phyloP scores from a whole-genome alignment of 2,113 vertebrate species.

The Pimephales promelas region DNA sequence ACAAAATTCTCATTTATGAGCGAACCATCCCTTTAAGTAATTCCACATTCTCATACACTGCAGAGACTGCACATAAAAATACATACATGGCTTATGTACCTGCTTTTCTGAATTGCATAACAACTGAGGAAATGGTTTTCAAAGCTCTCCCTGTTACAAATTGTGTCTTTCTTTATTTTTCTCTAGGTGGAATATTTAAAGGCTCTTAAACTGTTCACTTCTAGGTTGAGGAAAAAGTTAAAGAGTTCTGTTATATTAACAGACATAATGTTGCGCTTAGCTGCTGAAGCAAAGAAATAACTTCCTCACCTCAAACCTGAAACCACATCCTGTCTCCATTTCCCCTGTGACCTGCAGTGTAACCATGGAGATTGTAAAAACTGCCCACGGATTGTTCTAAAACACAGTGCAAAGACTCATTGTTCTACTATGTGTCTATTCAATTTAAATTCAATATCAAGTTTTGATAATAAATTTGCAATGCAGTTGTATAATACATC shows the following conservation, averaged over 20 bases:
- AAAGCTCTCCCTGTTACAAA: not conserved
- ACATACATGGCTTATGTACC: not conserved
- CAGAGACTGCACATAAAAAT: not conserved
- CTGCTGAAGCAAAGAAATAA: slow-evolving; percentile 18
- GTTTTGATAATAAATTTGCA: too few relatives aligned
- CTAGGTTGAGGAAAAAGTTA: not conserved
- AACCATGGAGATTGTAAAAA: slow-evolving; percentile 1
- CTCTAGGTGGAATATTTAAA: not conserved
- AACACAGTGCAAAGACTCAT: not conserved
- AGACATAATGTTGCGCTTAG: not conserved
- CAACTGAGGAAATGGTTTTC: not conserved
- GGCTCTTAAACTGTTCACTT: not conserved
- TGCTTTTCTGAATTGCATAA: not conserved
- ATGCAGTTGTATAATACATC: too few relatives aligned
- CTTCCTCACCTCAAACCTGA: slow-evolving; percentile 35
- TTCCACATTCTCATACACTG: too few relatives aligned
- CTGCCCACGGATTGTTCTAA: not conserved
- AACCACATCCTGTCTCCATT: slow-evolving; percentile 45
- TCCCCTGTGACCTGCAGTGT: slow-evolving; percentile 18
- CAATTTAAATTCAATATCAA: too few relatives aligned
- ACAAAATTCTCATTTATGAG: not conserved
- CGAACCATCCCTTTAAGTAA: not conserved
- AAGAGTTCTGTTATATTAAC: not conserved
- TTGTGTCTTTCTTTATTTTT: not conserved
- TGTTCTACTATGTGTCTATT: not conserved